Base-by-base conservation (phyloP, 2,888 invertebrate species). In the Frankliniella intonsa region DNA sequence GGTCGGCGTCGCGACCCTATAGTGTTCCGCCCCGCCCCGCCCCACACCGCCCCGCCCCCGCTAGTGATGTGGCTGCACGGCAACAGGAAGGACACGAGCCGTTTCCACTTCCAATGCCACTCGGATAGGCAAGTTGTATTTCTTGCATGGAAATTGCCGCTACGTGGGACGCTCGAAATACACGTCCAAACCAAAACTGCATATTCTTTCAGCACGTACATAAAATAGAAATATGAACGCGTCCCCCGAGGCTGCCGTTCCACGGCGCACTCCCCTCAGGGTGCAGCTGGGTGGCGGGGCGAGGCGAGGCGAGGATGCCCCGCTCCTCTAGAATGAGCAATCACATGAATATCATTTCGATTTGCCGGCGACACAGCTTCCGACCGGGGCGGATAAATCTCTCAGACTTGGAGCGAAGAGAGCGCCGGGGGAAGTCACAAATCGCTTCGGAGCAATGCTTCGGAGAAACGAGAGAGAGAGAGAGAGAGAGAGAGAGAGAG, bases 331-430 rank as follows among this genome's bases (percentile, higher is more conserved):
- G 25, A 76, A 76, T 76, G 69, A 76, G 69, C 69, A 12, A 76
- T 76, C 69, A 76, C 69, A 76, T 76, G 69, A 76, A 76, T 76
- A 76, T 76, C 69, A 76, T 76, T 22, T 1, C 69, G 69, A 55
- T 55, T 19, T 19, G 14, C 55, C 17, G 25, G 25, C 69, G 25
- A 25, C 38, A 76, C 69, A 76, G 69, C 69, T 76, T 76, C 69
- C 69, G 69, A 25, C 69, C 69, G 10, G 69, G 22, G 69, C 69
- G 11, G 69, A 76, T 76, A 76, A 76, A 76, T 76, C 69, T 76
- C 69, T 76, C 69, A 25, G 69, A 76, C 69, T 76, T 76, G 22
- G 69, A n/a, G 69, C 69, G 25, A 62, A n/a, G 14, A 62, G 62
- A 76, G 22, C 69, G 69, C 22, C 19, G 69, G 62, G 69, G 69